phyloP scores from a whole-genome alignment of 2,888 invertebrate species.

The Stenchaetothrips biformis region DNA sequence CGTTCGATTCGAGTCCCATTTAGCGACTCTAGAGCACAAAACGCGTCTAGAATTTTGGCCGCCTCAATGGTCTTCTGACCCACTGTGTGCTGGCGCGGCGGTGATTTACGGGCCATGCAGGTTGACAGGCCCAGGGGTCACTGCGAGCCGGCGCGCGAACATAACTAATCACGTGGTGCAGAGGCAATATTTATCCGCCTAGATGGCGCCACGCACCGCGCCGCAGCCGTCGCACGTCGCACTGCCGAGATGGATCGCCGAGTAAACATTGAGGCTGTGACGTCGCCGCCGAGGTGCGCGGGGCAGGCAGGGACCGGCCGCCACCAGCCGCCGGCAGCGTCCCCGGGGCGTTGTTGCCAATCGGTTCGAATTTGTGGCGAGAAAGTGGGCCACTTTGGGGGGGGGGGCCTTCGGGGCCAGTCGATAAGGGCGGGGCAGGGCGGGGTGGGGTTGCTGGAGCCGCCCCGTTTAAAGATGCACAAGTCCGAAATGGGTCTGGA shows the following conservation, averaged over 20 bases:
- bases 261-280: too few species aligned
- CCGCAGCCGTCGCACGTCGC: not conserved
- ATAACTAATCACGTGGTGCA: not conserved
- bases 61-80: too few species aligned
- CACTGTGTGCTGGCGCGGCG: too few species aligned
- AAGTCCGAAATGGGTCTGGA: too few species aligned
- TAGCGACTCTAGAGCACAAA: too few species aligned
- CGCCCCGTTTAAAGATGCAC: too few species aligned
- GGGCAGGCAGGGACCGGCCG: too few species aligned
- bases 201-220: not conserved
- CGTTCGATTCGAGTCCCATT: too few species aligned
- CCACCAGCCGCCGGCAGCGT: not conserved
- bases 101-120: too few species aligned
- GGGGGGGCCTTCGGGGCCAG: not conserved
- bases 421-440: not conserved
- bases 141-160: not conserved
- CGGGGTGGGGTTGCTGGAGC: not conserved
- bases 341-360: not conserved
- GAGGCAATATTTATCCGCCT: conserved; percentile 4
- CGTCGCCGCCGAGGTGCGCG: too few species aligned
- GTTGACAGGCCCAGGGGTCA: not conserved
- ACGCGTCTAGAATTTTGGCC: too few species aligned
- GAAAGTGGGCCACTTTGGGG: not conserved
- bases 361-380: not conserved
- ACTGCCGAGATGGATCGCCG: not conserved